Base-by-base conservation (phyloP, 1,140 invertebrate species). In the Varroa destructor region DNA sequence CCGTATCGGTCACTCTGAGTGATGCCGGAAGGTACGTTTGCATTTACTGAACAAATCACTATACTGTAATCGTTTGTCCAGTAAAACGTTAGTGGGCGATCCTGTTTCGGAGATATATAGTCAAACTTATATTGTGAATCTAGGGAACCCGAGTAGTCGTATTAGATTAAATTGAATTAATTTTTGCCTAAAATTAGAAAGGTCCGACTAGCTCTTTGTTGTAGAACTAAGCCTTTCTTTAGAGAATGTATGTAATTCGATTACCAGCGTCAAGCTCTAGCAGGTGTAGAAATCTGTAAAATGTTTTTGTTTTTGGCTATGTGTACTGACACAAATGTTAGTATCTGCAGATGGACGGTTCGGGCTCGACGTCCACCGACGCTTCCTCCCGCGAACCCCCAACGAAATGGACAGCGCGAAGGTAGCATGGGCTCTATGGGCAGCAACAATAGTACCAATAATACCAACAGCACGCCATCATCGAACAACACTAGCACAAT, bases 251-350 rank as follows among this genome's bases (percentile, higher is more conserved):
- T 25, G 25, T 25, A 25, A 25, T 25, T 25, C 25, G 25, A 25
- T 25, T 25, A 25, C 25, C 25, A 25, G 25, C 25, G 25, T 25
- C 25, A 25, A 25, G 25, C 25, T 25, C 25, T 25, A 25, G 25
- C 25, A 25, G 25, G 25, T 25, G 25, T 25, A 25, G 25, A 25
- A 25, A 25, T 25, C 25, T 25, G 25, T 25, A 25, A 25, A 25
- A 25, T 25, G 25, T 25, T 25, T 25, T 25, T 25, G 25, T 25
- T 25, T 25, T 58, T 58, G 57, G 6, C 25, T 58, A 58, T 3
- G 57, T 42, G 57, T 58, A 58, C 46, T 67, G 61, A 67, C 61
- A 25, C 61, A 37, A 40, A 8, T 67, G 14, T 67, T 67, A 5
- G 5, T 42, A 6, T 58, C 61, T 43, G 61, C 14, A 36, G 36